Evolutionary conservation across 2,113 vertebrate species (phyloP).

Genomic region (Telmatochromis brichardi): DNA sequence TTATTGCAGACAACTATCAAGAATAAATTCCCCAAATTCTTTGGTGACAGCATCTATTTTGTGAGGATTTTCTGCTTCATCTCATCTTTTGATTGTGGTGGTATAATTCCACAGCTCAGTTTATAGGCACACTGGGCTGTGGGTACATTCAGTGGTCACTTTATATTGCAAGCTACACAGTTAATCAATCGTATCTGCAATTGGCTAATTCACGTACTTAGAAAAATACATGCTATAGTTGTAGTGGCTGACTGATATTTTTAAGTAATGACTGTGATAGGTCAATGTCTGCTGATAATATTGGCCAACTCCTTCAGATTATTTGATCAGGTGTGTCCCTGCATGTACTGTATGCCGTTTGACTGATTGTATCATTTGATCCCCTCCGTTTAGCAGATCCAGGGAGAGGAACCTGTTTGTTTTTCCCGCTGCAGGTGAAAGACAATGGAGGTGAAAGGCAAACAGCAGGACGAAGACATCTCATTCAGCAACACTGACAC

Average conservation of each 20-base stretch:
- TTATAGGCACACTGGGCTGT: background rate
- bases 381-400: slow-evolving; percentile 19
- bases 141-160: background rate
- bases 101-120: background rate
- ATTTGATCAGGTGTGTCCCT: background rate
- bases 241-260: background rate
- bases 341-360: background rate
- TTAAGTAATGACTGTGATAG: background rate
- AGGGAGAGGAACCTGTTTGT: slow-evolving; percentile 57
- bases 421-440: slow-evolving; percentile 54
- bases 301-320: background rate
- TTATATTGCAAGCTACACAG: background rate
- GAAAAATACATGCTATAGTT: background rate
- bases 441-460: slow-evolving; percentile 93
- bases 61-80: background rate
- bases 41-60: background rate
- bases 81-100: background rate
- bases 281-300: background rate
- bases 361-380: background rate
- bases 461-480: slow-evolving; percentile 84
- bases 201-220: background rate
- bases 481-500: slow-evolving; percentile 91
- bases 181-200: background rate
- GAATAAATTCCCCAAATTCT: background rate
- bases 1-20: background rate